Evolutionary conservation across 2,797 vertebrate species (phyloP).

Genomic region (Ficedula albicollis): DNA sequence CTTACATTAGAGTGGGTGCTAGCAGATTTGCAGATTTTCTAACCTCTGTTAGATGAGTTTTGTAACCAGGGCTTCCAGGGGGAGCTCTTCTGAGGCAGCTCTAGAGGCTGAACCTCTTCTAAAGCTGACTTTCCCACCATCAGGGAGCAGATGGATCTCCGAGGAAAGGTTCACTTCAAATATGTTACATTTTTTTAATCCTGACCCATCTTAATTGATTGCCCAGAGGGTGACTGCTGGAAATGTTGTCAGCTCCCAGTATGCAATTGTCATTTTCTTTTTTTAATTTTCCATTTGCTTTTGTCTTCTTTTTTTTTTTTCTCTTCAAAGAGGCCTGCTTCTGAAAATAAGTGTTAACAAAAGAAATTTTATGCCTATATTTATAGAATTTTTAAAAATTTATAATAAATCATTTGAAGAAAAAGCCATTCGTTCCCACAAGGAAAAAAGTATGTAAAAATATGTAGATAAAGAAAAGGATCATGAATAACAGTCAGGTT

Average conservation of each 20-base stretch:
- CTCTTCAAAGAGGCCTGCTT: background rate
- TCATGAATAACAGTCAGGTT: background rate
- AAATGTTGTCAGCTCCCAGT: background rate
- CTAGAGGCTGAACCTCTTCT: background rate
- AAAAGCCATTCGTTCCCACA: rapidly evolving
- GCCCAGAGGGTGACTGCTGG: background rate
- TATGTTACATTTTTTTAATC: background rate
- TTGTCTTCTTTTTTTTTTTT: background rate
- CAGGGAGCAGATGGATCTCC: background rate
- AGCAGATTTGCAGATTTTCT: background rate
- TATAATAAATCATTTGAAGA: background rate
- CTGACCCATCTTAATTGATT: background rate
- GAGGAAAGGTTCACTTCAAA: background rate
- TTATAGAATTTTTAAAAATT: background rate
- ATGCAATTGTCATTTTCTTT: background rate
- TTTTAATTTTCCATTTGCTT: background rate
- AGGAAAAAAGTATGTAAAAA: background rate
- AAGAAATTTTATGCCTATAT: background rate
- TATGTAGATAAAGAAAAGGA: background rate
- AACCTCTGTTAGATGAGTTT: background rate
- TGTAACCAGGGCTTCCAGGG: background rate
- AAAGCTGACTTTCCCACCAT: background rate
- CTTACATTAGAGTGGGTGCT: background rate
- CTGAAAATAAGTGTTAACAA: background rate
- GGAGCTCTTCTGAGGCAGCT: background rate